Evolutionary conservation across 2,888 invertebrate species (phyloP), one percentile per base, ranked within the genome.

Genomic region (Xiphydria camelus): DNA sequence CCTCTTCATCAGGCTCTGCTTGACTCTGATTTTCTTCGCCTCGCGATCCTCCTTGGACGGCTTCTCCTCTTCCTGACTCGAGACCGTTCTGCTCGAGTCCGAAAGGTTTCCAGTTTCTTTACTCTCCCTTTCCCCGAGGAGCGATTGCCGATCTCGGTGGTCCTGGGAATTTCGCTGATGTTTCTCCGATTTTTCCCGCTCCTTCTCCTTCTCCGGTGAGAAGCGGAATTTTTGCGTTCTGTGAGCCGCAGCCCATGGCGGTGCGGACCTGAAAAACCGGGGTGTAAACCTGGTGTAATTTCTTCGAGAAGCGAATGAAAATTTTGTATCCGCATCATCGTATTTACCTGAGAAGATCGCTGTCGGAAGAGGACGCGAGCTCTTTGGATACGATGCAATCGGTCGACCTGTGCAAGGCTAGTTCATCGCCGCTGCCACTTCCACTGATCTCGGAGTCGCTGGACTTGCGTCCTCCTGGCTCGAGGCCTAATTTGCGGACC

Each of bases 1-100:
- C 38, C 91, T 83, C 73, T 91, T 91, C 76, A 91, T 89, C 18
- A 91, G 73, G 57, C 85, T 85, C 36, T 91, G 90, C 65, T 86
- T 87, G 12, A 86, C 82, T 9, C 84, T 80, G 23, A 84, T 85
- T 65, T 86, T 86, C 46, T 85, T 85, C 3, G 84, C 84, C 49
- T 84, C 79, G 49, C 83, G 76, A 61, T 84, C 83, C 39, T 55
- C 49, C 22, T 55, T 57, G 9, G 50, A 55, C 2, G 62, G 46
- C 29, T 78, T 78, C 26, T 79, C 79, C 15, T 79, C 80, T 52
- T 81, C 81, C 50, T 79, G 80, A 57, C 80, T 80, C 18, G 79
- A 79, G 26, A 84, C 59, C 69, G 84, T 78, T 70, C 81, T 82
- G 54, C 70, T 80, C 23, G 77, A 79, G 55, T 78, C 80, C 40